Percentiles rank a stretch among this genome's conserved stretches.
These are phyloP conservation scores for Tinamus guttatus DNA, from an alignment of 2,113 vertebrate species.

Conservation along the genomic window DNA sequence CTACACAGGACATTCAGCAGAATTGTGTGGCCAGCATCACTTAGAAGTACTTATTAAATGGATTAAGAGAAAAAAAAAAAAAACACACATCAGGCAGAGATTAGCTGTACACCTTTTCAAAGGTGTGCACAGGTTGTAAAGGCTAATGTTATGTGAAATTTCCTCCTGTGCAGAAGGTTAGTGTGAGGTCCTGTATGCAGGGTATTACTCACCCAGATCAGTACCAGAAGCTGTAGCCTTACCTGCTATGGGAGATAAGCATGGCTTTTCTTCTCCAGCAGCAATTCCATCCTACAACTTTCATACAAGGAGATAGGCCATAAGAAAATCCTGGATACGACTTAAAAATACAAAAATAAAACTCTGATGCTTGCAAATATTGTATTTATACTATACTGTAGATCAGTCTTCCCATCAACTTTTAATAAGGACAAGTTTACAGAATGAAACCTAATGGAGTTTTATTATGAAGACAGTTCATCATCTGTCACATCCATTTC, in stretches of 20 bases:
- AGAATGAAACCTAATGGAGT: neutral
- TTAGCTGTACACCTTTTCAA: neutral
- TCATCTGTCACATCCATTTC: neutral
- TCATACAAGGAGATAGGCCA: neutral
- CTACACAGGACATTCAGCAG: neutral
- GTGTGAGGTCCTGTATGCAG: neutral
- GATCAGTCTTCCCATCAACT: neutral
- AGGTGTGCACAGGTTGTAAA: neutral
- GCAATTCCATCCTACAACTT: neutral
- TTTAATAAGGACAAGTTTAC: neutral
- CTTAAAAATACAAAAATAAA: neutral
- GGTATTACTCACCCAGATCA: neutral
- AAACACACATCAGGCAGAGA: neutral
- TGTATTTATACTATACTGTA: neutral
- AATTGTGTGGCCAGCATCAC: neutral
- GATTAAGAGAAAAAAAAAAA: neutral
- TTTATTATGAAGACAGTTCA: neutral
- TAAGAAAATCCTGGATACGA: neutral
- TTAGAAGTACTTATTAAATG: neutral
- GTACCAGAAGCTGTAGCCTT: neutral
- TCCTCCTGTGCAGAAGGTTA: neutral
- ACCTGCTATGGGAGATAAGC: slow-evolving; percentile 19
- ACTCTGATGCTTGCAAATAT: neutral
- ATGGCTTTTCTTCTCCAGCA: neutral
- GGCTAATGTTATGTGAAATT: neutral